phyloP scores from a whole-genome alignment of 2,797 vertebrate species.

The Danionella dracula region DNA sequence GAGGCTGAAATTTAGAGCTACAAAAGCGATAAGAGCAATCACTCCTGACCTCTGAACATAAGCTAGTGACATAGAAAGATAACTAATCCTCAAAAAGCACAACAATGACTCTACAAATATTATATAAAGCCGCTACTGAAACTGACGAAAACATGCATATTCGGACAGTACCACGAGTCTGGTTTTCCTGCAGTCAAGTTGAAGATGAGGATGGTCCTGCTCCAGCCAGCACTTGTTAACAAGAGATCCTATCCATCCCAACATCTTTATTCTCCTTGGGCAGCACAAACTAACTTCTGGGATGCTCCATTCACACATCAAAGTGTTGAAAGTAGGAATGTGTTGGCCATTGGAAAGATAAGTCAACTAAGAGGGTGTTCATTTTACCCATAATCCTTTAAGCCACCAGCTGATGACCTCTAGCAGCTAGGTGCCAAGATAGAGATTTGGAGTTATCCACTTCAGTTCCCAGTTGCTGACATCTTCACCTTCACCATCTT shows the following conservation, averaged over 20 bases:
- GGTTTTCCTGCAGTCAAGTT: slow-evolving; percentile 9
- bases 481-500: not conserved
- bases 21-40: not conserved
- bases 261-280: slow-evolving; percentile 51
- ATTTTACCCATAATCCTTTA: slow-evolving; percentile 58
- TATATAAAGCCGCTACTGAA: not conserved
- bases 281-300: not conserved
- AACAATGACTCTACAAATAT: not conserved
- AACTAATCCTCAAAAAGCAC: not conserved
- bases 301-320: not conserved
- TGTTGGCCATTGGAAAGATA: not conserved
- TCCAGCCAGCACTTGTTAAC: slow-evolving; percentile 52
- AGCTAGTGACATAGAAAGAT: not conserved
- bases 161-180: slow-evolving; percentile 16
- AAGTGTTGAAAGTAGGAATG: not conserved
- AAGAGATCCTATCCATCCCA: slow-evolving; percentile 58
- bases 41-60: not conserved
- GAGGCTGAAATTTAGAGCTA: not conserved
- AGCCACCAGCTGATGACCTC: slow-evolving; percentile 56
- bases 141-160: not conserved
- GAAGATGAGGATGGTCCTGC: not conserved
- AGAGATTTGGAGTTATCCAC: slow-evolving; percentile 8
- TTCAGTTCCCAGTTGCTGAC: not conserved
- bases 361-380: not conserved
- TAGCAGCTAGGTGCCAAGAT: not conserved